These are phyloP conservation scores for Drosophila eugracilis DNA, from an alignment of 1,140 invertebrate species.

Conservation along the genomic window DNA sequence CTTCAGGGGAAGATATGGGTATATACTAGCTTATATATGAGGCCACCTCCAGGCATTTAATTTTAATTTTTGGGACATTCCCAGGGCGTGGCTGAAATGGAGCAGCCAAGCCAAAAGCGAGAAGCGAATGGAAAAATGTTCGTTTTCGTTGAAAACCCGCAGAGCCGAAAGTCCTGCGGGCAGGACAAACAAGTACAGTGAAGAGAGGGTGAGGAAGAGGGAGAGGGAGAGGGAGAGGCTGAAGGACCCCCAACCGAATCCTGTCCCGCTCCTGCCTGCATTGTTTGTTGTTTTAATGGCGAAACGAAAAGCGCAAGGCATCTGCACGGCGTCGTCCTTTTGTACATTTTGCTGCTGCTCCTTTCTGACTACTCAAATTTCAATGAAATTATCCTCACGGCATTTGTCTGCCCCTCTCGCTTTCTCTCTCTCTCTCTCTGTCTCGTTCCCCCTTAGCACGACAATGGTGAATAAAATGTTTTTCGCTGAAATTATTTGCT, in stretches of 20 bases:
- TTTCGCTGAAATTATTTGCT: slow-evolving; percentile 83
- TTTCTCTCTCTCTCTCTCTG: slow-evolving; percentile 11
- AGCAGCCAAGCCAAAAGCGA: slow-evolving; percentile 46
- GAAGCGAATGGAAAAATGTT: slow-evolving; percentile 32
- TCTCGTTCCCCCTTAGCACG: slow-evolving; percentile 17
- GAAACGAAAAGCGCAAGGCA: slow-evolving; percentile 79
- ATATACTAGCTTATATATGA: neutral
- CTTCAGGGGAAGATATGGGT: slow-evolving; percentile 6
- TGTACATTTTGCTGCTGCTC: slow-evolving; percentile 75
- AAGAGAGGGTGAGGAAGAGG: neutral
- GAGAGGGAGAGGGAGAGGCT: neutral
- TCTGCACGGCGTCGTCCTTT: slow-evolving; percentile 76
- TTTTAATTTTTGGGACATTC: slow-evolving; percentile 33
- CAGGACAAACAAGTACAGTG: slow-evolving; percentile 17
- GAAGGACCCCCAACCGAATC: slow-evolving; percentile 30
- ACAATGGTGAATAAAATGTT: slow-evolving; percentile 70
- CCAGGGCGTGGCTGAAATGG: slow-evolving; percentile 70
- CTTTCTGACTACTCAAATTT: slow-evolving; percentile 81
- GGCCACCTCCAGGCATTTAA: slow-evolving; percentile 35
- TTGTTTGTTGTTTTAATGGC: slow-evolving; percentile 82
- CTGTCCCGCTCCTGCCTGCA: slow-evolving; percentile 47
- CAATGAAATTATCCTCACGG: slow-evolving; percentile 84
- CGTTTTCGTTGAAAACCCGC: slow-evolving; percentile 57
- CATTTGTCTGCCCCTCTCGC: slow-evolving; percentile 49
- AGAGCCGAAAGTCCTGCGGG: slow-evolving; percentile 68